These are phyloP conservation scores for Pyralis farinalis DNA, from an alignment of 2,888 invertebrate species.

Conservation along the genomic window DNA sequence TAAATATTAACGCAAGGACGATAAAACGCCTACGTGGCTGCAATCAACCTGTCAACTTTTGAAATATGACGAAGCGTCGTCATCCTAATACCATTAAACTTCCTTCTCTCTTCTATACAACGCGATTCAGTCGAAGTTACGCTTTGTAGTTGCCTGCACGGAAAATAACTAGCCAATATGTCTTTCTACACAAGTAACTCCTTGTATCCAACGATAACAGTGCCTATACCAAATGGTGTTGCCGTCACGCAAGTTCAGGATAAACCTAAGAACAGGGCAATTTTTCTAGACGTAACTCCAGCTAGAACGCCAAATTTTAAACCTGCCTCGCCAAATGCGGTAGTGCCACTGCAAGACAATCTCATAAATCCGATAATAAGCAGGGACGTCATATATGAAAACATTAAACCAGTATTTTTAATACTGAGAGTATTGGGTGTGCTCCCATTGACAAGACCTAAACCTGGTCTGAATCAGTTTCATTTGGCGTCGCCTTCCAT, in stretches of 20 bases:
- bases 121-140: conserved; percentile 30
- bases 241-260: conserved; percentile 44
- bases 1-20: conserved; percentile 57
- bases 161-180: conserved; percentile 33
- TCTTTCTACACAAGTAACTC: conserved; percentile 47
- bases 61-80: conserved; percentile 50
- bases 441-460: conserved; percentile 79
- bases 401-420: conserved; percentile 66
- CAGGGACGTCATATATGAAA: conserved; percentile 67
- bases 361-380: conserved; percentile 48
- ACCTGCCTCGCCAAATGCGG: conserved; percentile 42
- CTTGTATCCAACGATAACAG: conserved; percentile 37
- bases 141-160: conserved; percentile 19
- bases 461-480: conserved; percentile 71
- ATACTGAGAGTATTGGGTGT: conserved; percentile 80
- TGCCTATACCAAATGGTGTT: conserved; percentile 55
- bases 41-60: conserved; percentile 68
- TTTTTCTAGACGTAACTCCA: conserved; percentile 68
- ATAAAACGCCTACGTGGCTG: conserved; percentile 43
- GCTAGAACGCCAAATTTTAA: conserved; percentile 46
- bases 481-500: conserved; percentile 75
- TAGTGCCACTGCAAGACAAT: conserved; percentile 55
- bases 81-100: conserved; percentile 36
- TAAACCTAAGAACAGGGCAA: conserved; percentile 47
- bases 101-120: conserved; percentile 24